These are phyloP conservation scores for Papilio helenus DNA, from an alignment of 1,140 invertebrate genomes.

Conservation along the genomic window DNA sequence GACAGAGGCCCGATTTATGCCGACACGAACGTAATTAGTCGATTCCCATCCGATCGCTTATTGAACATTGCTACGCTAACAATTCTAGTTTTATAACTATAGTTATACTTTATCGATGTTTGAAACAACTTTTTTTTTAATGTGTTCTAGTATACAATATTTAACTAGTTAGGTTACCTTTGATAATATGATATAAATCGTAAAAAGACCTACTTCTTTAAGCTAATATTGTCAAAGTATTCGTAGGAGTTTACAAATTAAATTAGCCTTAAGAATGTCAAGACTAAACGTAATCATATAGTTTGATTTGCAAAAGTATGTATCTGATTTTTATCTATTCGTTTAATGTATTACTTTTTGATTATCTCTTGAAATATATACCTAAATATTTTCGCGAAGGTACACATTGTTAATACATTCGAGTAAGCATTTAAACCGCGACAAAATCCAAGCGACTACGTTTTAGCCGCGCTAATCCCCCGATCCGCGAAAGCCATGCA, in stretches of 20 bases:
- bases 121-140: neutral
- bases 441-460: conserved; percentile 45
- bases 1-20: conserved; percentile 74
- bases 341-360: neutral
- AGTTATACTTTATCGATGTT: neutral
- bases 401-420: conserved; percentile 34
- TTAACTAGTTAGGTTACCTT: too few species aligned
- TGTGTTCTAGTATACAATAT: too few species aligned
- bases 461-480: conserved; percentile 63
- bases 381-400: neutral
- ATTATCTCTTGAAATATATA: neutral
- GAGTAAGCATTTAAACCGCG: conserved; percentile 40
- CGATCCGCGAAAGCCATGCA: conserved; percentile 66
- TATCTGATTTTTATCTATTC: too few species aligned
- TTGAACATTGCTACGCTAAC: conserved; percentile 55
- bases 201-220: too few species aligned
- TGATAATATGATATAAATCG: too few species aligned
- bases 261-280: too few species aligned
- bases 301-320: too few species aligned
- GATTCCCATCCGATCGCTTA: conserved; percentile 69
- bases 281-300: too few species aligned
- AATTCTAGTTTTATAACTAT: conserved; percentile 9
- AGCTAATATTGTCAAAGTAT: too few species aligned
- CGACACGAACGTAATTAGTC: conserved; percentile 64
- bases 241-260: too few species aligned